Base-by-base conservation (phyloP, 2,888 invertebrate genomes). In the Thecocarcelia acutangulata region DNA sequence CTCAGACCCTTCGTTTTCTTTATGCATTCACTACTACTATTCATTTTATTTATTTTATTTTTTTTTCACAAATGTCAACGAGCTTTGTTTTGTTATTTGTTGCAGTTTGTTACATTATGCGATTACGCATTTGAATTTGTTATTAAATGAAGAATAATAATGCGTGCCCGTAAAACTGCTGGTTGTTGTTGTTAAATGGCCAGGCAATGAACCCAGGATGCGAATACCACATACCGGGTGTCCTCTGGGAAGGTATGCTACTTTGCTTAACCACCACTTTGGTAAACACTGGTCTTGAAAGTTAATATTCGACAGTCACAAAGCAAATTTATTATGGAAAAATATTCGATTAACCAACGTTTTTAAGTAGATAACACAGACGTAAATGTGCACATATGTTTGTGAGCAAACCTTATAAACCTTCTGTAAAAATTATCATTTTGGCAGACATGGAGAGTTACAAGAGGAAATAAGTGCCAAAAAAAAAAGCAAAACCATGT, bases 11-110 rank as follows among this genome's bases (percentile, higher is more conserved):
- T 64, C 13, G 44, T 21, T 63, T 44, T 56, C 24, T 66, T 66
- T 37, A 19, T 17, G n/a, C 48, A 61, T 46, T 64, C 54, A 58
- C 64, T 64, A 1, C 1, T 33, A 33, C 33, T 33, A 33, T 9
- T 33, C 9, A 1, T 5, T 33, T 33, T 33, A 6, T 33, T 33
- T 9, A 6, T 3, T 33, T 33, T 8, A 21, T 64, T 28, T 56
- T 24, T 66, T 74, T 74, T 63, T 59, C 59, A 74, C 73, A 74
- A 64, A 74, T 74, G 64, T 74, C 56, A 74, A 46, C 44, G 15
- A 73, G 52, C 12, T 44, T 19, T 54, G 42, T 46, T 63, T 56
- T 24, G 40, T 58, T 74, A 56, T n/a, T 74, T 59, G 54, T 28
- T 63, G 44, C 44, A 46, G 17, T 56, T 59, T 59, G 21, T 66